Conservation (phyloP, 2,113 vertebrate species). For the Calonectris borealis region DNA sequence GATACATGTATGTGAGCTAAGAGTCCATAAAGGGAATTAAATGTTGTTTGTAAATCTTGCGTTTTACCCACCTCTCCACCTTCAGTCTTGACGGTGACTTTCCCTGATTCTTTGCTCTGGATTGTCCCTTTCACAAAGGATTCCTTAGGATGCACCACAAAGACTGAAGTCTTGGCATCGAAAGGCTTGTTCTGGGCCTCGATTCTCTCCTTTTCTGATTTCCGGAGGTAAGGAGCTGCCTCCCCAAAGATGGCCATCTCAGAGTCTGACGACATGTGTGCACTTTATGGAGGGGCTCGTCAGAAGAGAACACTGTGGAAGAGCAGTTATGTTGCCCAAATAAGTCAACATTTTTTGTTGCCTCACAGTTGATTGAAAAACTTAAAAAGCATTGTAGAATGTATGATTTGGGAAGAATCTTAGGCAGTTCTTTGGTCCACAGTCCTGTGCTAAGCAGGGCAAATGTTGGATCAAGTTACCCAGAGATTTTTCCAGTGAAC, state of each 20-base stretch:
- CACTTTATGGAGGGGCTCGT: not conserved
- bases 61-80: constrained; percentile 64
- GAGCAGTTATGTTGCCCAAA: not conserved
- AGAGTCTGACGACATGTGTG: constrained; percentile 78
- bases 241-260: constrained; percentile 86
- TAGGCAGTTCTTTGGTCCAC: not conserved
- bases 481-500: not conserved
- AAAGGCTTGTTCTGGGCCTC: constrained; percentile 83
- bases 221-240: constrained; percentile 83
- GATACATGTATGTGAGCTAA: not conserved
- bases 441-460: not conserved
- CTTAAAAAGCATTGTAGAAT: not conserved
- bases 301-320: not conserved
- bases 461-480: not conserved
- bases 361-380: not conserved
- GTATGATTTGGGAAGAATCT: not conserved
- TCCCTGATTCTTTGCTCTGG: constrained; percentile 65
- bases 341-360: not conserved
- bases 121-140: constrained; percentile 72
- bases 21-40: not conserved
- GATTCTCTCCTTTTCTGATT: constrained; percentile 84
- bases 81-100: constrained; percentile 75
- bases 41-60: not conserved
- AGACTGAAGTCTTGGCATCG: constrained; percentile 71
- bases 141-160: constrained; percentile 72